Evolutionary conservation across 2,888 invertebrate species (phyloP).

Genomic region (Psylliodes chrysocephalus): DNA sequence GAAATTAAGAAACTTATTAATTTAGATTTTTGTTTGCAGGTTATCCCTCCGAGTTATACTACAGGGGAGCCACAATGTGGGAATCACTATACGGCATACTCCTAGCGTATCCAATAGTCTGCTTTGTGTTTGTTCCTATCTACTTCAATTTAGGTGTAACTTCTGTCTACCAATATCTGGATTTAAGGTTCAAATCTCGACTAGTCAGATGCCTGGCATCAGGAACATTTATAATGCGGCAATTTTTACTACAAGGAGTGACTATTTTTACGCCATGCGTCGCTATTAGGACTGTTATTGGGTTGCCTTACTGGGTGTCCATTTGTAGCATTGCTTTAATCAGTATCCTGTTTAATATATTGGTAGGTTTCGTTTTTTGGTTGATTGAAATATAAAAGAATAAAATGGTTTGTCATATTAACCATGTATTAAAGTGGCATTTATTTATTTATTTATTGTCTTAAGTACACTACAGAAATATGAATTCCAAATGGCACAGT

Average conservation of each 20-base stretch:
- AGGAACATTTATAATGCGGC: conserved; percentile 81
- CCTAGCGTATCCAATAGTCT: conserved; percentile 84
- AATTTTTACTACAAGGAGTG: conserved; percentile 83
- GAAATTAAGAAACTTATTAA: neutral
- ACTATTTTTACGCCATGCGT: conserved; percentile 90
- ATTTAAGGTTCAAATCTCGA: conserved; percentile 75
- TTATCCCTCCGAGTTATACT: conserved; percentile 85
- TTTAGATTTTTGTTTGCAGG: conserved; percentile 66
- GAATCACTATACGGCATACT: conserved; percentile 87
- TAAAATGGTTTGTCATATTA: too few species aligned
- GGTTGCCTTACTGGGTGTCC: conserved; percentile 86
- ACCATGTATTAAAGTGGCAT: too few species aligned
- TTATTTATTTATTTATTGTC: too few species aligned
- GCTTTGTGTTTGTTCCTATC: conserved; percentile 85
- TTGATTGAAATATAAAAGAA: too few species aligned
- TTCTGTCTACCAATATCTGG: conserved; percentile 89
- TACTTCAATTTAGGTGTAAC: conserved; percentile 85
- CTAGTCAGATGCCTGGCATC: conserved; percentile 82
- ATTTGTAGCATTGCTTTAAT: conserved; percentile 80
- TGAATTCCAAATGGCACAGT: too few species aligned
- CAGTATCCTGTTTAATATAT: conserved; percentile 82
- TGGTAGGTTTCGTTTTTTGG: too few species aligned
- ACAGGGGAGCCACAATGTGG: conserved; percentile 89
- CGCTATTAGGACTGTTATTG: conserved; percentile 84
- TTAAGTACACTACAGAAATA: too few species aligned